Evolutionary conservation across 1,140 invertebrate genomes (phyloP).

Genomic region (Pemphigus obesinymphae): DNA sequence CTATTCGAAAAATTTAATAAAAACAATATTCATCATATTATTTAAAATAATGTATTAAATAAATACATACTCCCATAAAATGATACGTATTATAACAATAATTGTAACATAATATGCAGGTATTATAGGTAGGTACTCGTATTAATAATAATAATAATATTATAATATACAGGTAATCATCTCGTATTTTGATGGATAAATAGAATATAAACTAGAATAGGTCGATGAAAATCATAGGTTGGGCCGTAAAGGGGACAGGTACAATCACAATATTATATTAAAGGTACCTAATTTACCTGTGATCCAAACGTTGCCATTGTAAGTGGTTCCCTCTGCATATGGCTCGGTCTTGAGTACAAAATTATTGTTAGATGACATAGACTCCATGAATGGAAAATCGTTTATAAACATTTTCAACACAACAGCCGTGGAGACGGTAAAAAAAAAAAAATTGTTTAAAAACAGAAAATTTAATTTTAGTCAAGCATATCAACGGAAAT

Average conservation of each 20-base stretch:
- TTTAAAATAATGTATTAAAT: not conserved
- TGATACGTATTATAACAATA: not conserved
- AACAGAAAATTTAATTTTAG: too few relatives aligned
- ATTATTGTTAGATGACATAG: constrained; percentile 23
- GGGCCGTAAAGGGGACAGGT: too few relatives aligned
- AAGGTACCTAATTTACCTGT: constrained; percentile 17
- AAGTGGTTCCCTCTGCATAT: constrained; percentile 7
- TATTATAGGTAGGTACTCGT: not conserved
- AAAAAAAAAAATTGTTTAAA: not conserved
- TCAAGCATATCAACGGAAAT: too few relatives aligned
- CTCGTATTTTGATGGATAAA: not conserved
- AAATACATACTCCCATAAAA: not conserved
- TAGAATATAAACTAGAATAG: not conserved
- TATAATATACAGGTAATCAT: not conserved
- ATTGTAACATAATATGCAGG: not conserved
- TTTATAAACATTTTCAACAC: constrained; percentile 29
- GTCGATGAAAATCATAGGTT: not conserved
- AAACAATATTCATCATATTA: not conserved
- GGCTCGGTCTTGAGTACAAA: constrained; percentile 28
- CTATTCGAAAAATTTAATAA: not conserved
- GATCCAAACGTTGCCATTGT: constrained; percentile 29
- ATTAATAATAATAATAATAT: not conserved
- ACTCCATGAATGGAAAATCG: constrained; percentile 27
- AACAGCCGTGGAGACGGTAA: too few relatives aligned
- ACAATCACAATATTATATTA: too few relatives aligned